These are phyloP conservation scores for Steatornis caripensis DNA, from an alignment of 2,113 vertebrate species.

Conservation along the genomic window DNA sequence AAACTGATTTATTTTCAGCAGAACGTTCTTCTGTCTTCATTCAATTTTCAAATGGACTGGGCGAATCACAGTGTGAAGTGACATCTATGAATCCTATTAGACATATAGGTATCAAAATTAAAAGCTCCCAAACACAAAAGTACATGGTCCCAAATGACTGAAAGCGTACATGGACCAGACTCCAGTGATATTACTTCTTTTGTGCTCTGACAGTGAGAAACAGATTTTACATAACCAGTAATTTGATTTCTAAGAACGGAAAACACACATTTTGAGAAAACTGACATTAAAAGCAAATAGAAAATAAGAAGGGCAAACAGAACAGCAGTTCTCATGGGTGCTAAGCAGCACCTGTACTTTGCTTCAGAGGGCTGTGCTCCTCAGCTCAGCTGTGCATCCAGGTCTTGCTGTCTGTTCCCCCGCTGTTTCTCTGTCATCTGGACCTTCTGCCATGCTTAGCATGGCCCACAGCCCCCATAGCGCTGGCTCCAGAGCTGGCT, in stretches of 20 bases:
- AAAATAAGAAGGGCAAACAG: background rate
- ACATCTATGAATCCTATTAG: background rate
- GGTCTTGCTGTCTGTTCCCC: background rate
- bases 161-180: rapidly evolving
- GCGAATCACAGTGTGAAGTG: background rate
- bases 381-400: background rate
- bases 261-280: background rate
- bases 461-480: background rate
- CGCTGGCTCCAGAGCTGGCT: background rate
- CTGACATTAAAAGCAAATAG: background rate
- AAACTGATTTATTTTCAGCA: background rate
- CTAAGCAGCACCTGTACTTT: background rate
- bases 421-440: rapidly evolving
- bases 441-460: background rate
- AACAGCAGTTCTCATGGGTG: background rate
- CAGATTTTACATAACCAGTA: background rate
- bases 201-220: background rate
- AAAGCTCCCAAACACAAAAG: background rate
- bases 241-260: background rate
- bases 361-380: background rate
- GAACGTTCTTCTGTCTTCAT: background rate
- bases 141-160: rapidly evolving
- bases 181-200: background rate
- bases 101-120: background rate
- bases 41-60: background rate